These are phyloP conservation scores for Dicrostonyx torquatus DNA, from an alignment of 2,797 vertebrate species.

Conservation along the genomic window DNA sequence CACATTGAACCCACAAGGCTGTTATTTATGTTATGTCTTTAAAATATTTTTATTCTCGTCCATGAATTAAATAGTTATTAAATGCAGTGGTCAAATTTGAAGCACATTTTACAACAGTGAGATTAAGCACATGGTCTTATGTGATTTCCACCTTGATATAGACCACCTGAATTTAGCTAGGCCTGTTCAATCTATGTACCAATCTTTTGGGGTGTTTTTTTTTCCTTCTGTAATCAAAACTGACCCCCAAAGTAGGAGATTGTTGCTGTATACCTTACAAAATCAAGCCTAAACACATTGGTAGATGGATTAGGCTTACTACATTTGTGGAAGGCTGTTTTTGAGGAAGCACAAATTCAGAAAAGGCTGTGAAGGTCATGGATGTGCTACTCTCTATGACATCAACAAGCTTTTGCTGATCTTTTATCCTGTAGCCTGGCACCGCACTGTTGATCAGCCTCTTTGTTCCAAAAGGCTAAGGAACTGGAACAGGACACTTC, in stretches of 20 bases:
- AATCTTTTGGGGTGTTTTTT: background rate
- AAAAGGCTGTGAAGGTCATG: background rate
- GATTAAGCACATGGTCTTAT: background rate
- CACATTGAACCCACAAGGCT: background rate
- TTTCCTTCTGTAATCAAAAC: background rate
- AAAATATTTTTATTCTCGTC: slow-evolving; percentile 37
- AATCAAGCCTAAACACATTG: background rate
- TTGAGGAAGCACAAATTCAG: background rate
- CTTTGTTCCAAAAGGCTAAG: slow-evolving; percentile 30
- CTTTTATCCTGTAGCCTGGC: background rate
- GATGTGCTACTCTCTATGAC: background rate
- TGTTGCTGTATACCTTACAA: background rate
- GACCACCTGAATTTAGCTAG: background rate
- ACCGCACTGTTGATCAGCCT: background rate
- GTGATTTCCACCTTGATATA: background rate
- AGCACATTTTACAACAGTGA: slow-evolving; percentile 23
- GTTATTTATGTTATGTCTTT: background rate
- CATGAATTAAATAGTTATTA: background rate
- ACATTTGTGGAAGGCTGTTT: background rate
- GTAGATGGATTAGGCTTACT: background rate
- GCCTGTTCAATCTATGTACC: background rate
- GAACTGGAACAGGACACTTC: background rate
- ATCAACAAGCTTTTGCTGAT: no score
- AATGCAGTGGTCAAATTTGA: background rate
- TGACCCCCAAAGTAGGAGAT: background rate